These are phyloP conservation scores for Lichenostomus cassidix DNA, from an alignment of 2,113 vertebrate species.

Conservation along the genomic window DNA sequence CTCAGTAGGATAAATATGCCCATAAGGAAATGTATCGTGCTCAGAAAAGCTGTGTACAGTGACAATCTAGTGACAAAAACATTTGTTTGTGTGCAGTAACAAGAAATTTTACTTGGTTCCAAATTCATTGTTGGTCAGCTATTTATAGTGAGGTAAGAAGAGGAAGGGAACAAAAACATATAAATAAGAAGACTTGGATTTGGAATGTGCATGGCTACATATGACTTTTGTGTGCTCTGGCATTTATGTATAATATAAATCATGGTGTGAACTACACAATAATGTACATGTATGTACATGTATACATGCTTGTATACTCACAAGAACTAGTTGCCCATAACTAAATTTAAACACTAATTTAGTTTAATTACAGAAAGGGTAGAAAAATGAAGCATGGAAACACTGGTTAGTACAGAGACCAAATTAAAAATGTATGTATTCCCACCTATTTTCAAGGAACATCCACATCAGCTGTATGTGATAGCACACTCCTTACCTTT, in stretches of 20 bases:
- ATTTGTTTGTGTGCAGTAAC: neutral
- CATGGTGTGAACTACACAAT: accelerated
- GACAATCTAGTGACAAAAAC: neutral
- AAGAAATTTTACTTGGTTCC: neutral
- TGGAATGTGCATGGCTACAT: neutral
- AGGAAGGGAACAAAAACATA: neutral
- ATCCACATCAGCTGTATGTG: neutral
- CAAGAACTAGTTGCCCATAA: neutral
- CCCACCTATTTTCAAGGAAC: neutral
- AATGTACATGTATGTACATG: neutral
- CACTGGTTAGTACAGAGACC: neutral
- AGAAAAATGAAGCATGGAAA: neutral
- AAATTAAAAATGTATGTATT: neutral
- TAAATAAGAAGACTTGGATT: neutral
- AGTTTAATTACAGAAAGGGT: neutral
- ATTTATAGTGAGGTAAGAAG: neutral
- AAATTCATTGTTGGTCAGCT: neutral
- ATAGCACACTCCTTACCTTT: neutral
- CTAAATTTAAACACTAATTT: neutral
- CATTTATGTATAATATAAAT: neutral
- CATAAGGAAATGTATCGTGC: accelerated
- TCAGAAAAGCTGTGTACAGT: neutral
- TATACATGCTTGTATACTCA: neutral
- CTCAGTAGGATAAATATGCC: neutral
- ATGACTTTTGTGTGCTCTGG: neutral